Conservation (phyloP, 2,113 vertebrate species). For the Perca fluviatilis region DNA sequence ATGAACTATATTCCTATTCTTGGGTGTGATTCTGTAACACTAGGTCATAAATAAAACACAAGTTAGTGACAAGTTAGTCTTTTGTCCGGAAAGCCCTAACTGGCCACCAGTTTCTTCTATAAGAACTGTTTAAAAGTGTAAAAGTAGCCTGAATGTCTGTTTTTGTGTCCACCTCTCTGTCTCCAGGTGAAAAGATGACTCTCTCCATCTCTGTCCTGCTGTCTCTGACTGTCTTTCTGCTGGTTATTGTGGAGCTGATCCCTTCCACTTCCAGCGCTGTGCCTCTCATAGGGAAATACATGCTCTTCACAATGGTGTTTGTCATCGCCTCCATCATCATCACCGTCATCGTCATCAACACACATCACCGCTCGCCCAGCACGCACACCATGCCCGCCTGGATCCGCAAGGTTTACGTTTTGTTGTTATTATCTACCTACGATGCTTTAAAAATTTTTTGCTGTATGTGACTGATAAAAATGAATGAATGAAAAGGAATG, state of each 20-base stretch:
- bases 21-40: neutral
- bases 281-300: conserved; percentile 98
- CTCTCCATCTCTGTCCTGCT: conserved; percentile 97
- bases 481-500: neutral
- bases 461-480: neutral
- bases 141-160: neutral
- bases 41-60: neutral
- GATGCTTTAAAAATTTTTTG: conserved; percentile 35
- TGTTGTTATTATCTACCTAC: neutral
- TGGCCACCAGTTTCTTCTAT: neutral
- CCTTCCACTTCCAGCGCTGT: conserved; percentile 97
- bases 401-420: conserved; percentile 91
- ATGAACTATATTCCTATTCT: neutral
- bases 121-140: neutral
- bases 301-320: conserved; percentile 99
- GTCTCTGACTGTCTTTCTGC: conserved; percentile 96
- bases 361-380: conserved; percentile 96
- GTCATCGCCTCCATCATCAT: conserved; percentile 98
- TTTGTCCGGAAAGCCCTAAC: neutral
- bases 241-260: conserved; percentile 98
- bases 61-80: neutral
- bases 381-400: conserved; percentile 95
- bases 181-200: conserved; percentile 97
- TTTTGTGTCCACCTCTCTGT: neutral
- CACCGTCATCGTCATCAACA: conserved; percentile 98